phyloP scores from a whole-genome alignment of 2,113 vertebrate species.

The Symphodus melops region DNA sequence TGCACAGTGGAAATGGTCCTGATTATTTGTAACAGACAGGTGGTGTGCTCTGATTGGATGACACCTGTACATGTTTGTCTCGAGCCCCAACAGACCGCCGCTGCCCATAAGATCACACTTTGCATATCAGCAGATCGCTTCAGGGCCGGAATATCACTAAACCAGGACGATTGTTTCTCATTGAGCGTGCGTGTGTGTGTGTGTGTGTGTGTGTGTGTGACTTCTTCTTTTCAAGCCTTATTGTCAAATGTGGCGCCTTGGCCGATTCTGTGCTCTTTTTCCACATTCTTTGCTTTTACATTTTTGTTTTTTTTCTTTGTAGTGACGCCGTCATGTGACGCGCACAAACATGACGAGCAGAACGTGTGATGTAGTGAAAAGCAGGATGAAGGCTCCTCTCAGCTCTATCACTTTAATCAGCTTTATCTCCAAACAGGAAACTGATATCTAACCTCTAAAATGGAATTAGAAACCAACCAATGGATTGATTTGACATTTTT shows the following conservation, averaged over 20 bases:
- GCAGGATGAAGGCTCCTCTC: background rate
- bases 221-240: conserved; percentile 48
- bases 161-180: background rate
- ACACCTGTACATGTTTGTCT: no score
- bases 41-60: no score
- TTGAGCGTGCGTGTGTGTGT: background rate
- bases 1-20: no score
- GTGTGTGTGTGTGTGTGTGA: background rate
- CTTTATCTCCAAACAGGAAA: no score
- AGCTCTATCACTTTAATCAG: background rate
- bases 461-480: background rate
- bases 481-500: background rate
- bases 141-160: conserved; percentile 18
- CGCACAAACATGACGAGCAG: background rate
- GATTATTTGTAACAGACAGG: no score
- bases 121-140: background rate
- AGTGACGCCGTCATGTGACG: background rate
- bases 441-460: no score
- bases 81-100: no score
- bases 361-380: background rate
- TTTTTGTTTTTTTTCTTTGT: conserved; percentile 13
- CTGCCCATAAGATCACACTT: background rate
- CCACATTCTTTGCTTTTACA: background rate
- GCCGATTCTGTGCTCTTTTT: conserved; percentile 15
- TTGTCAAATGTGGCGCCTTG: conserved; percentile 26